Evolutionary conservation across 2,888 invertebrate genomes (phyloP).

Genomic region (Volucella zonaria): DNA sequence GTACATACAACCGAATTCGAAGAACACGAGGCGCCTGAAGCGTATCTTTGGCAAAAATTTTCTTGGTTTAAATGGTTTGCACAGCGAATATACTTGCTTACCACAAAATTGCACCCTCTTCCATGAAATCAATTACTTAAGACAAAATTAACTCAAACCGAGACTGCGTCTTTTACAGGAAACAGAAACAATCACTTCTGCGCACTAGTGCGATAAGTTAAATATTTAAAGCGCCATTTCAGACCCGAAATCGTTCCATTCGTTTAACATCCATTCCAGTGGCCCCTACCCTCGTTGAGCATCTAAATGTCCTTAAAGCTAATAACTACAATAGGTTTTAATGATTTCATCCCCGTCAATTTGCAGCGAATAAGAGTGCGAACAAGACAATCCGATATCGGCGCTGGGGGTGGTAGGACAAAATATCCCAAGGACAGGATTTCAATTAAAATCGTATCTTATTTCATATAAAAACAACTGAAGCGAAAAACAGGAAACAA

Average conservation of each 20-base stretch:
- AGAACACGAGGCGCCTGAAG: no score
- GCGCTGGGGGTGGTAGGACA: background rate
- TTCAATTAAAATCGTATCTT: conserved; percentile 70
- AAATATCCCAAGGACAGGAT: conserved; percentile 61
- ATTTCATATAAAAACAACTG: conserved; percentile 50
- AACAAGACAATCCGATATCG: conserved; percentile 46
- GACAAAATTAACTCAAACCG: conserved; percentile 6
- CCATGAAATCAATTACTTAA: background rate
- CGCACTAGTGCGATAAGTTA: background rate
- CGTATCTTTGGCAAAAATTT: background rate
- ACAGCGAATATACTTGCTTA: background rate
- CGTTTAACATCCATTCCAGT: background rate
- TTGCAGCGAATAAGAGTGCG: conserved; percentile 42
- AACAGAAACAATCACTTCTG: background rate
- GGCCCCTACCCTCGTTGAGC: background rate
- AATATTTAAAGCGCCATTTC: background rate
- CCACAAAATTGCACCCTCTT: background rate
- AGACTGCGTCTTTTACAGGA: background rate
- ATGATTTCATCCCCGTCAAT: conserved; percentile 33
- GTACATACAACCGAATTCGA: no score
- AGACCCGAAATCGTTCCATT: background rate
- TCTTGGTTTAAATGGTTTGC: background rate
- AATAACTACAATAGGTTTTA: conserved; percentile 39
- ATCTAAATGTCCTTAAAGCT: conserved; percentile 7
- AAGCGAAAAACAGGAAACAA: conserved; percentile 45